Percentiles rank a stretch among this genome's conserved stretches.
Evolutionary conservation across 2,797 vertebrate genomes (phyloP).

Genomic region (Pempheris klunzingeri): DNA sequence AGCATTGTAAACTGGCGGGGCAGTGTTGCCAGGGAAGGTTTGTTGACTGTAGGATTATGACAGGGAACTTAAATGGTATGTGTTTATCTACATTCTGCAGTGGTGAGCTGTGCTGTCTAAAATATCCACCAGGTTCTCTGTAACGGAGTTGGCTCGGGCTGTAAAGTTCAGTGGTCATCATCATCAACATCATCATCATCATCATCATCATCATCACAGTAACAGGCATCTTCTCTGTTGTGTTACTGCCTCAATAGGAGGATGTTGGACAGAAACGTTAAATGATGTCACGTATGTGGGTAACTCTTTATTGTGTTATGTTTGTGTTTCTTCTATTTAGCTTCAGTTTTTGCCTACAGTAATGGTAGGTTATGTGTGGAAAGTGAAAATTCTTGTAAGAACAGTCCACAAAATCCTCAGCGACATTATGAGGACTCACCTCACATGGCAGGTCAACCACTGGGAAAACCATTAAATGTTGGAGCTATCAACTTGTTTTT

Average conservation of each 20-base stretch:
- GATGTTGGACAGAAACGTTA: constrained; percentile 12
- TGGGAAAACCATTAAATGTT: constrained; percentile 24
- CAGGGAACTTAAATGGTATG: constrained; percentile 76
- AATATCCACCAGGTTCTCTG: constrained; percentile 67
- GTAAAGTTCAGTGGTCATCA: constrained; percentile 50
- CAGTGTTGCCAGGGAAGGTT: constrained; percentile 77
- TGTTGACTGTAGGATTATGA: constrained; percentile 78
- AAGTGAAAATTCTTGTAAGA: constrained; percentile 21
- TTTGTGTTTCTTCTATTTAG: constrained; percentile 7
- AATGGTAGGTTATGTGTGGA: constrained; percentile 16
- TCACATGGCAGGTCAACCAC: constrained; percentile 6
- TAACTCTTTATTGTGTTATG: constrained; percentile 10
- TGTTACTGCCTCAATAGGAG: constrained; percentile 11
- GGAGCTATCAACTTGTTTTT: background rate
- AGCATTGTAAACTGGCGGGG: constrained; percentile 72
- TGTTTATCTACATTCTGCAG: constrained; percentile 82
- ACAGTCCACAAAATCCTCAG: constrained; percentile 15
- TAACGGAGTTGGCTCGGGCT: constrained; percentile 54
- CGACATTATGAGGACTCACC: background rate
- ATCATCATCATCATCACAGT: constrained; percentile 22
- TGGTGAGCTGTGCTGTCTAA: constrained; percentile 66
- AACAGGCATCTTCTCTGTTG: constrained; percentile 9
- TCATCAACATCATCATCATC: constrained; percentile 21
- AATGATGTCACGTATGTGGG: background rate
- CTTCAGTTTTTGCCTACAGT: constrained; percentile 13